These are phyloP conservation scores for Drosophila sturtevanti DNA, from an alignment of 1,140 invertebrate genomes.

Conservation along the genomic window DNA sequence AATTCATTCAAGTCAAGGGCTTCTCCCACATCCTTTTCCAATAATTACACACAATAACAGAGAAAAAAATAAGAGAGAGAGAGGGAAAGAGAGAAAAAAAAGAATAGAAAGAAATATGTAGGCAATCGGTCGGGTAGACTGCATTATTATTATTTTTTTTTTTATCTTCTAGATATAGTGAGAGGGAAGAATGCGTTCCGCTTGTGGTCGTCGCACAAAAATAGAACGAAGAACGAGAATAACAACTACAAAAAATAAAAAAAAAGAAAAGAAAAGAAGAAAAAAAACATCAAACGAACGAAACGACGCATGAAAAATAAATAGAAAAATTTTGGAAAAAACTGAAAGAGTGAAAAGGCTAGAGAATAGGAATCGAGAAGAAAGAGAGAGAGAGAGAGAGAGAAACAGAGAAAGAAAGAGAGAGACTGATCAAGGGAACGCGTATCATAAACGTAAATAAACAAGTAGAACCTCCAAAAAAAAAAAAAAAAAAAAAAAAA, in stretches of 20 bases:
- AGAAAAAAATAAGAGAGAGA: conserved; percentile 37
- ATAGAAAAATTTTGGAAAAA: conserved; percentile 69
- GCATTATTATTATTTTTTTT: conserved; percentile 44
- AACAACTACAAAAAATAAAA: conserved; percentile 27
- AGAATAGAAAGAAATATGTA: conserved; percentile 39
- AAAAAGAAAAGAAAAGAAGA: conserved; percentile 40
- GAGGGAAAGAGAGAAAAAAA: background rate
- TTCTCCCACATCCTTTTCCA: conserved; percentile 78
- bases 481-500: conserved; percentile 22
- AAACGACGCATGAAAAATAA: conserved; percentile 74
- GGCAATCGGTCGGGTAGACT: conserved; percentile 56
- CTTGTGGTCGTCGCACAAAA: conserved; percentile 72
- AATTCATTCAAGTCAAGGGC: conserved; percentile 77
- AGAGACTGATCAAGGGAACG: conserved; percentile 31
- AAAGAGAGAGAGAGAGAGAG: conserved; percentile 19
- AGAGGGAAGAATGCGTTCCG: conserved; percentile 41
- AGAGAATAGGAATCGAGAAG: background rate
- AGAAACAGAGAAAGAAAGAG: background rate
- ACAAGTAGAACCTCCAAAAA: conserved; percentile 41
- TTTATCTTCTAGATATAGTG: conserved; percentile 73
- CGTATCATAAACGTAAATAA: conserved; percentile 62
- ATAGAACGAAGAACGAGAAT: conserved; percentile 72
- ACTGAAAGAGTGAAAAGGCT: conserved; percentile 17
- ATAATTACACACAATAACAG: conserved; percentile 62
- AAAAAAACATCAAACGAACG: conserved; percentile 69